Percentiles rank a stretch among this genome's conserved stretches.
Conservation (phyloP, 2,888 invertebrate genomes). For the Aporophyla nigra region DNA sequence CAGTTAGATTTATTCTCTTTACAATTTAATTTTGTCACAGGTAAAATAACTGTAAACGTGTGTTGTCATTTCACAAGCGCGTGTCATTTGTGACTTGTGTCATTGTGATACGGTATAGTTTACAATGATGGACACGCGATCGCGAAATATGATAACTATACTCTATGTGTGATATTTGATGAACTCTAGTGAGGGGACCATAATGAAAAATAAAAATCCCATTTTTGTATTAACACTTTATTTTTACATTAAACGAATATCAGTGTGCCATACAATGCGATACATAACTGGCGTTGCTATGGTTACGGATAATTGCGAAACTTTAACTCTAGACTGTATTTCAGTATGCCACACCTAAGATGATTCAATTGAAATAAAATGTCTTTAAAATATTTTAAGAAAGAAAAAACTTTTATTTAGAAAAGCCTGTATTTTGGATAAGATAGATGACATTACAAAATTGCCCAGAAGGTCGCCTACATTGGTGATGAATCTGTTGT, state of each 20-base stretch:
- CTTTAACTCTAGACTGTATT: constrained; percentile 69
- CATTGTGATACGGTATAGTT: background rate
- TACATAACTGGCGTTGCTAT: constrained; percentile 77
- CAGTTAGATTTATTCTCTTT: too few relatives aligned
- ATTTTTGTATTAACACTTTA: constrained; percentile 82
- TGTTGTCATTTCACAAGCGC: background rate
- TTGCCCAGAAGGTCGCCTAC: background rate
- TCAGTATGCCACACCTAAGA: constrained; percentile 63
- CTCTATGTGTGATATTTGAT: background rate
- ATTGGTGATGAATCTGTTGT: too few relatives aligned
- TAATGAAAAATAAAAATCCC: constrained; percentile 22
- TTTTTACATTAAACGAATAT: constrained; percentile 83
- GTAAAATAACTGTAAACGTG: too few relatives aligned
- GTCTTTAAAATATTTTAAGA: background rate
- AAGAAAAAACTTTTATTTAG: background rate
- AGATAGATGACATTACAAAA: background rate
- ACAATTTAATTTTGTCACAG: too few relatives aligned
- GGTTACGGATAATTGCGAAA: constrained; percentile 77
- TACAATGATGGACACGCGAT: background rate
- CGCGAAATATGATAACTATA: background rate
- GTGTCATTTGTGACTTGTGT: too few relatives aligned
- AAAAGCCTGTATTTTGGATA: background rate
- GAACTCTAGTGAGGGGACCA: background rate
- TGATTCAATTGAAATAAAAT: background rate
- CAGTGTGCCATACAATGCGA: constrained; percentile 83